These are phyloP conservation scores for Jacana jacana DNA, from an alignment of 2,113 vertebrate genomes.

Conservation along the genomic window DNA sequence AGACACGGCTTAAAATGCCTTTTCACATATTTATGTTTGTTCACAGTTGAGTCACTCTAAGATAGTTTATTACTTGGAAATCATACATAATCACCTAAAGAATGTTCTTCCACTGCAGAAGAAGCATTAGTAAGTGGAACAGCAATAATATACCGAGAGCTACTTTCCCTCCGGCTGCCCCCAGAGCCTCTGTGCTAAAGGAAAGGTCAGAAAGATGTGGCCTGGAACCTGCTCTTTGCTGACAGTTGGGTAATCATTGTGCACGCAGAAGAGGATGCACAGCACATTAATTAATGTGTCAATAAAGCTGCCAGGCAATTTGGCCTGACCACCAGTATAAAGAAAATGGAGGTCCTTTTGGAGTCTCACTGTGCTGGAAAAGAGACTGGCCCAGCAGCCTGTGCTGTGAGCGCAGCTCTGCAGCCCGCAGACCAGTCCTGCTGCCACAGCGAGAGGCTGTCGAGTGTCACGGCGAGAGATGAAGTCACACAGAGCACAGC, in stretches of 20 bases:
- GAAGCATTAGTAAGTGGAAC: not conserved
- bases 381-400: rapidly evolving
- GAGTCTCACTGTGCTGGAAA: not conserved
- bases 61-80: conserved; percentile 9
- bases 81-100: not conserved
- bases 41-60: not conserved
- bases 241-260: not conserved
- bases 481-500: not conserved
- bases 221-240: not conserved
- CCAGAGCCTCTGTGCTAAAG: not conserved
- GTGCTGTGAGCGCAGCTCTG: not conserved
- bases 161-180: not conserved
- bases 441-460: not conserved
- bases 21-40: not conserved
- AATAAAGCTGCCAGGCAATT: not conserved
- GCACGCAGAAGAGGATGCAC: not conserved
- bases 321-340: not conserved
- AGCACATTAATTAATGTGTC: not conserved
- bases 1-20: not conserved
- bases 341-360: not conserved
- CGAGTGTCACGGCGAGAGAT: not conserved
- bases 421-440: not conserved
- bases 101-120: not conserved
- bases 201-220: not conserved
- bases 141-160: not conserved